Percentiles rank a stretch among this genome's conserved stretches.
Evolutionary conservation across 2,888 invertebrate species (phyloP).

Genomic region (Ephialtes manifestator): DNA sequence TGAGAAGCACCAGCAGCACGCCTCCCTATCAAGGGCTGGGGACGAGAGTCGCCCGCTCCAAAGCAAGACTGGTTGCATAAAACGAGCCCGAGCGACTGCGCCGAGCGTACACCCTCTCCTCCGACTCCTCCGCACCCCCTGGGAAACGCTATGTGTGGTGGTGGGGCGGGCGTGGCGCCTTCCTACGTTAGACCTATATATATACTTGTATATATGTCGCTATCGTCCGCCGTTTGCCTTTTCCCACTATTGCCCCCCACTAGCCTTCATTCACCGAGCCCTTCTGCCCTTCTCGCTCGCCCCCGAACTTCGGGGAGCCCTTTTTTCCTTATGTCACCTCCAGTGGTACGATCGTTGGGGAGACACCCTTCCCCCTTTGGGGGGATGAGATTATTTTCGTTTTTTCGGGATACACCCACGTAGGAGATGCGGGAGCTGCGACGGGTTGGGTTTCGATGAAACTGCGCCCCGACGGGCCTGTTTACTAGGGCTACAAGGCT

Average conservation of each 20-base stretch:
- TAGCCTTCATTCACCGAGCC: constrained; percentile 10
- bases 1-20: constrained; percentile 73
- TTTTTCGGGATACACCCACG: constrained; percentile 5
- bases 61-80: constrained; percentile 85
- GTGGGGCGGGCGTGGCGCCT: constrained; percentile 83
- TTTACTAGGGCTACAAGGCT: constrained; percentile 20
- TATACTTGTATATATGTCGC: constrained; percentile 19
- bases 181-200: constrained; percentile 65
- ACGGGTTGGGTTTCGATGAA: constrained; percentile 32
- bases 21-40: constrained; percentile 78
- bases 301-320: neutral
- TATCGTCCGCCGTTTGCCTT: constrained; percentile 60
- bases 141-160: constrained; percentile 68
- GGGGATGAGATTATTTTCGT: neutral
- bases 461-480: constrained; percentile 42
- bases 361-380: constrained; percentile 18
- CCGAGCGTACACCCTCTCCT: constrained; percentile 76
- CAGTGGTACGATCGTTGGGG: constrained; percentile 7
- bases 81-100: constrained; percentile 84
- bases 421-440: constrained; percentile 7
- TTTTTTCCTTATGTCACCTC: neutral
- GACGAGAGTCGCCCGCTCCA: constrained; percentile 81
- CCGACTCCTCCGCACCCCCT: constrained; percentile 68
- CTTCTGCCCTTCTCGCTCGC: constrained; percentile 26
- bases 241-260: constrained; percentile 48